phyloP scores from a whole-genome alignment of 2,797 vertebrate species.

The Pogonophryne albipinna region DNA sequence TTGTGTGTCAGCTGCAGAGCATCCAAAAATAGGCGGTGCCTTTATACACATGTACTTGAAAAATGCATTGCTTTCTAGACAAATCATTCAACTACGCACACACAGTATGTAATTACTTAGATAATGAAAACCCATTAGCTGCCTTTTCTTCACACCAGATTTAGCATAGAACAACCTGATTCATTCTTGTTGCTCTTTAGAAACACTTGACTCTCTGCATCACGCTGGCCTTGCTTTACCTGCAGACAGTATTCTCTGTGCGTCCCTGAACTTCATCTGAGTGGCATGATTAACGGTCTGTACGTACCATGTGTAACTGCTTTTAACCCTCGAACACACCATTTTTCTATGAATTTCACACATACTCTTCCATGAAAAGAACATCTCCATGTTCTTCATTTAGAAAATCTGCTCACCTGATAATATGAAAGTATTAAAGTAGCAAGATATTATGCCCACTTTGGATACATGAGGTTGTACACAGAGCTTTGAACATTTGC shows the following conservation, averaged over 20 bases:
- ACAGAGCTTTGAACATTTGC: background rate
- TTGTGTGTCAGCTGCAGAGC: conserved; percentile 2
- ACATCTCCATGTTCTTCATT: background rate
- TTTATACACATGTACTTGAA: conserved; percentile 14
- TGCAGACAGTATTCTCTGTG: conserved; percentile 2
- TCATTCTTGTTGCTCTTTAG: conserved; percentile 8
- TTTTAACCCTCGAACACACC: background rate
- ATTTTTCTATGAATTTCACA: background rate
- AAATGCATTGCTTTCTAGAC: conserved; percentile 14
- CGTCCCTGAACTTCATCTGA: background rate
- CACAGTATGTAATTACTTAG: background rate
- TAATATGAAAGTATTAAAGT: background rate
- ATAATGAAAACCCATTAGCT: background rate
- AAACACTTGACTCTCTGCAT: conserved; percentile 1
- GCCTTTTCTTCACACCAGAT: background rate
- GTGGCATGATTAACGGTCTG: background rate
- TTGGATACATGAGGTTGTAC: background rate
- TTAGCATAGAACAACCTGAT: background rate
- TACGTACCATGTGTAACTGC: background rate
- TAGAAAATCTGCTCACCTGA: background rate
- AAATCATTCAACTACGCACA: background rate
- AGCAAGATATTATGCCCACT: too few relatives aligned
- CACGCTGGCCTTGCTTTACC: background rate
- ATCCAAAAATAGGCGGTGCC: conserved; percentile 24
- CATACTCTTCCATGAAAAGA: background rate